phyloP scores from a whole-genome alignment of 1,140 invertebrate species.

The Pentalonia nigronervosa region DNA sequence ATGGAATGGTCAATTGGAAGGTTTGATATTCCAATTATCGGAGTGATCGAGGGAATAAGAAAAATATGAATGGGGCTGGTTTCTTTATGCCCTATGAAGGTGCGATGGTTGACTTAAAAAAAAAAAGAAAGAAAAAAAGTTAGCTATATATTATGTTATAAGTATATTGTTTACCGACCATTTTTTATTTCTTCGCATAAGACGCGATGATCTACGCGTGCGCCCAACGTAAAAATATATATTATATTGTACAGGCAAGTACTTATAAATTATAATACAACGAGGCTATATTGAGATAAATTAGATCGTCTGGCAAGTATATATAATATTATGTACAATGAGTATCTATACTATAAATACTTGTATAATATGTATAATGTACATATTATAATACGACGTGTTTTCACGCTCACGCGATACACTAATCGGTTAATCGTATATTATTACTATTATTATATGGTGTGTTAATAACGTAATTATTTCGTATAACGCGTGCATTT shows the following conservation, averaged over 20 bases:
- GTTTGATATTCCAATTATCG: too few relatives aligned
- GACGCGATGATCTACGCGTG: too few relatives aligned
- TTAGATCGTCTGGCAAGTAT: background rate
- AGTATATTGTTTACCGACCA: too few relatives aligned
- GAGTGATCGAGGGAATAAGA: too few relatives aligned
- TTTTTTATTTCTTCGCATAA: background rate
- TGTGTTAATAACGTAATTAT: background rate
- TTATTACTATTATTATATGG: background rate
- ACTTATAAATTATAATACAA: background rate
- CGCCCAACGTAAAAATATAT: background rate
- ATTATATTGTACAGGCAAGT: background rate
- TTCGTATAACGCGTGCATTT: background rate
- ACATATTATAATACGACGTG: background rate
- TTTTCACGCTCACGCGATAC: background rate
- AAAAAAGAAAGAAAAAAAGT: too few relatives aligned
- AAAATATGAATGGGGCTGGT: too few relatives aligned
- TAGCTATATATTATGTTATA: too few relatives aligned
- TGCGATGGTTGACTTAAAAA: too few relatives aligned
- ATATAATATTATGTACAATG: background rate
- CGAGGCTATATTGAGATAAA: background rate
- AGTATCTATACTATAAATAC: background rate
- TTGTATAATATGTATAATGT: background rate
- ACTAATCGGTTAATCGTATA: background rate
- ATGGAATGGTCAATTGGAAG: too few relatives aligned
- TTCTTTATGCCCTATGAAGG: too few relatives aligned